A percentile compares a stretch with the other conserved stretches of the same genome.
Conservation (phyloP, 2,113 vertebrate genomes). For the Limnothrissa miodon region DNA sequence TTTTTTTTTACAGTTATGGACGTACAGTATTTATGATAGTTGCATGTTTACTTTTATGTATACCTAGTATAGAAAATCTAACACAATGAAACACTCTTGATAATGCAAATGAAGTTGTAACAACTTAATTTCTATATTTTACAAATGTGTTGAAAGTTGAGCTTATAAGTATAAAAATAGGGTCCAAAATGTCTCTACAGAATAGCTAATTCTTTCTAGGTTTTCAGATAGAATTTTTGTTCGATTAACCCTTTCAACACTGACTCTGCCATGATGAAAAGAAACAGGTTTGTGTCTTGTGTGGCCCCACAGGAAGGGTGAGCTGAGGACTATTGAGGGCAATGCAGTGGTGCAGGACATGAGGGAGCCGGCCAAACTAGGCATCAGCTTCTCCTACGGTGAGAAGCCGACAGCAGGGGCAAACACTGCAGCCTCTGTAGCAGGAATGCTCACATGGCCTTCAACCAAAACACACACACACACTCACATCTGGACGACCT, state of each 20-base stretch:
- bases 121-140: no score
- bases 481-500: background rate
- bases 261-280: background rate
- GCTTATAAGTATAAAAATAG: no score
- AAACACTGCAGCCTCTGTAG: background rate
- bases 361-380: conserved; percentile 83
- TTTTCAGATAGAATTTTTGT: no score
- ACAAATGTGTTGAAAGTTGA: no score
- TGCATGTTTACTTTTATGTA: no score
- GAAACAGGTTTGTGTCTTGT: conserved; percentile 30
- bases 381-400: conserved; percentile 83
- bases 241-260: background rate
- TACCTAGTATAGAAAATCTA: no score
- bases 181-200: no score
- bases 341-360: conserved; percentile 73
- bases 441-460: background rate
- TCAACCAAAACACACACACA: background rate
- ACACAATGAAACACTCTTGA: background rate
- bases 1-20: no score
- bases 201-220: no score
- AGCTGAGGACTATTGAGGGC: conserved; percentile 74
- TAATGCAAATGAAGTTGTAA: conserved; percentile 15
- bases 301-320: conserved; percentile 66
- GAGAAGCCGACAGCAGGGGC: conserved; percentile 55
- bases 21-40: no score